These are phyloP conservation scores for Aelia acuminata DNA, from an alignment of 2,888 invertebrate genomes.

Conservation along the genomic window DNA sequence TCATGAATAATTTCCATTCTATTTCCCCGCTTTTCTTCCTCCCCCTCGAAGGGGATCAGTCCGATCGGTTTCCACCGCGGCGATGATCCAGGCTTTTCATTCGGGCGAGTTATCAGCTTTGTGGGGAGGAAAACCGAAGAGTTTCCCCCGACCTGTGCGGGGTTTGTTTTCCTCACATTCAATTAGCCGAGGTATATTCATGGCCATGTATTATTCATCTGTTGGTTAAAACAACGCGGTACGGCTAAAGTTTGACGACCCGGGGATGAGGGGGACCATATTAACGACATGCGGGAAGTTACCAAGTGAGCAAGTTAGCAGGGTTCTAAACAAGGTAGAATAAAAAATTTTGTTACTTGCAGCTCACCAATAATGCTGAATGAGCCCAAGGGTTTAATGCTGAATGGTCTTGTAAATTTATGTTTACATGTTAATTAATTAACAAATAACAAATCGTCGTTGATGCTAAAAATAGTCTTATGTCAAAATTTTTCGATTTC, in stretches of 20 bases:
- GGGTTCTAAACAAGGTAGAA: neutral
- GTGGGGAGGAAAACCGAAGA: neutral
- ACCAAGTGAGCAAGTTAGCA: neutral
- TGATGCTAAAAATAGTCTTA: too few relatives aligned
- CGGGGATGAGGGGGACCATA: neutral
- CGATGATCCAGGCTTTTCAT: slow-evolving; percentile 25
- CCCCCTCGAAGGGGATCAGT: neutral
- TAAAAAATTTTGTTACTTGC: neutral
- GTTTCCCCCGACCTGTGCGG: too few relatives aligned
- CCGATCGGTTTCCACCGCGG: slow-evolving; percentile 2
- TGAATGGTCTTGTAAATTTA: neutral
- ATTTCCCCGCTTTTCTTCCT: slow-evolving; percentile 7
- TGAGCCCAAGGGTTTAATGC: neutral
- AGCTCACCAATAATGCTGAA: too few relatives aligned
- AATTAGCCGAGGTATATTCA: slow-evolving; percentile 21
- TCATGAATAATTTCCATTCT: slow-evolving; percentile 39
- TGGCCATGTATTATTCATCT: slow-evolving; percentile 7
- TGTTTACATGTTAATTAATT: too few relatives aligned
- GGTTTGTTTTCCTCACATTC: slow-evolving; percentile 39
- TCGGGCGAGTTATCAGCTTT: neutral
- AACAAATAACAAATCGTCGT: too few relatives aligned
- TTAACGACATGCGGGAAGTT: slow-evolving; percentile 15
- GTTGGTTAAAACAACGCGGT: slow-evolving; percentile 32
- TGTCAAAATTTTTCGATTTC: too few relatives aligned
- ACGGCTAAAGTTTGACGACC: neutral